Base-by-base conservation (phyloP, 2,797 vertebrate genomes). In the Paratrypauchen microcephalus region DNA sequence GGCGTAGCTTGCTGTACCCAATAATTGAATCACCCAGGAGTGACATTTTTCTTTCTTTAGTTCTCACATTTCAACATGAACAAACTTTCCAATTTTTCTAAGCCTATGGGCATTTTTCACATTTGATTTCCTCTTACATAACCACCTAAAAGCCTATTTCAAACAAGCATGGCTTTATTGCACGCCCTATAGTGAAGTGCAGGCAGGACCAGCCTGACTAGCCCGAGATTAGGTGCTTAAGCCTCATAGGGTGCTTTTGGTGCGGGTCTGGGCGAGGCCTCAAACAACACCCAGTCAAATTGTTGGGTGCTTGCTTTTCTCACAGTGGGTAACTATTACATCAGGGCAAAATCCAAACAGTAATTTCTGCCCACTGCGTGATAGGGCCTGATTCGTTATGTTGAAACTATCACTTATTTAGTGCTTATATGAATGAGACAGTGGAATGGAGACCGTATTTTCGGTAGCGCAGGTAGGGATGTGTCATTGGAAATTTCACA, bases 131-230 rank as follows among this genome's bases (percentile, higher is more conserved):
- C 74, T 23, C 74, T 82, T 76, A 66, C 56, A 30, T 66, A 77
- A 80, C 72, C 56, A 71, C 75, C 79, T 8, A 66, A 80, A 85
- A 83, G 80, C 66, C 70, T 75, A 71, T 83, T 69, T 75, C 72
- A 59, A 63, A 60, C 61, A 7, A 41, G 72, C 6, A 4, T 41
- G 13, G 28, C 74, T 71, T 73, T 69, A 70, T 72, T 70, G 67
- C 48, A 11, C 62, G 5, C 41, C 48, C 24, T 77, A 77, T 79
- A 75, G 71, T 72, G 79, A 30, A 18, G 50, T 16, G 30, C 81
- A 82, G 77, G 74, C 59, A 47, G 55, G 80, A 89, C 84, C 81
- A 85, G 89, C 78, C 75, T 41, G 80, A 89, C 84, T 80, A 85
- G 89, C 76, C 76, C 41, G 70, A 83, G 86, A 82, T 87, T 82